Base-by-base conservation (phyloP, 2,888 invertebrate species). In the Graphium colonna region DNA sequence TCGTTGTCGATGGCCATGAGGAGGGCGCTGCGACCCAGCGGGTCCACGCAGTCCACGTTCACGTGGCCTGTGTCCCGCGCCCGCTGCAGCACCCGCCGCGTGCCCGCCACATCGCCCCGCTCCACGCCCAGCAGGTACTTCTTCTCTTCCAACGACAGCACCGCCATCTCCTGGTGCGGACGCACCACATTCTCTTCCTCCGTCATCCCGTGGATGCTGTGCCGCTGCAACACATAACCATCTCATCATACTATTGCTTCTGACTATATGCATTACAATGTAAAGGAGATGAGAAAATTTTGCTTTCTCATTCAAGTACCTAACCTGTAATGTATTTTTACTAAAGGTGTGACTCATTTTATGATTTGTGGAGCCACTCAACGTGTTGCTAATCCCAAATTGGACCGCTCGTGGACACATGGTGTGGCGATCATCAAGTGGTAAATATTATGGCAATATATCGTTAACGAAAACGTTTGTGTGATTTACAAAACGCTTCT, bases 1-100 rank as follows among this genome's bases (percentile, higher is more conserved):
- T 99, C 99, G 91, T 98, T 98, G 91, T 99, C 99, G 71, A 99
- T 99, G 68, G 98, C 98, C 95, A 99, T 98, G 61, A 98, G 93
- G 43, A 99, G 92, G 1, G 98, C 98, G 55, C 97, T 97, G 68
- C 99, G 92, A 16, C 98, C 99, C 67, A 99, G 91, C 0, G 98
- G 98, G 90, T 99, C 99, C 60, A 98, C 96, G 87, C 98, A 98
- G 91, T 99, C 98, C 77, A 98, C 95, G 91, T 98, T 97, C 77
- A 96, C 94, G 84, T 94, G 93, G 0, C 92, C 93, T 16, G 94
- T 93, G 75, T 95, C 95, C 57, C 93, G 92, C 5, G 94, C 94
- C 60, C 92, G 91, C 78, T 95, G 94, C 67, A 97, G 88, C 93
- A 95, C 95, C 60, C 97, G 92, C 77, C 96, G 91, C 16, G 97